A percentile compares a stretch with the other conserved stretches of the same genome.
Evolutionary conservation across 2,888 invertebrate species (phyloP).

Genomic region (Synergus itoensis): DNA sequence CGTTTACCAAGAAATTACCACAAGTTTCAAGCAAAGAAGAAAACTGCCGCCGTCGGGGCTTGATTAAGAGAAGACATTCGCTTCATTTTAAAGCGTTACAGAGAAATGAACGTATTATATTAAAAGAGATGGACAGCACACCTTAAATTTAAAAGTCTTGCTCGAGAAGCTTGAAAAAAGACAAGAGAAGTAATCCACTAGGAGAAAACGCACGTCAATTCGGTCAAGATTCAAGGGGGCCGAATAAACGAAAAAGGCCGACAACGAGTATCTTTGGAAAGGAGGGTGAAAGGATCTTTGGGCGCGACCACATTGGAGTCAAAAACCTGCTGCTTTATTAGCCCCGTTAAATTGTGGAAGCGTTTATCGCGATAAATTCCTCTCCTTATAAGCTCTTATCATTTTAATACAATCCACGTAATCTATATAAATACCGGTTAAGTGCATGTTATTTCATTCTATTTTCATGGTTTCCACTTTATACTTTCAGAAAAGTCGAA

Average conservation of each 20-base stretch:
- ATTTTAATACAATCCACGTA: not conserved
- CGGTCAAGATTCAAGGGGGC: not conserved
- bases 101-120: not conserved
- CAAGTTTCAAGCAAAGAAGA: constrained; percentile 13
- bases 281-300: constrained; percentile 34
- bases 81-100: constrained; percentile 1
- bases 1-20: constrained; percentile 33
- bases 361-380: not conserved
- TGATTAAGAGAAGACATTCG: constrained; percentile 35
- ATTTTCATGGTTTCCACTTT: no score
- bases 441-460: no score
- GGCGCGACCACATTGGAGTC: constrained; percentile 32
- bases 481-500: no score
- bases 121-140: constrained; percentile 22
- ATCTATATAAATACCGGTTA: no score
- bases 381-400: not conserved
- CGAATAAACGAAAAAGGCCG: not conserved
- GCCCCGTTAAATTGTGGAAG: constrained; percentile 21
- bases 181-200: not conserved
- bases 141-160: constrained; percentile 22
- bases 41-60: constrained; percentile 15
- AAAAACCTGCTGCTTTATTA: constrained; percentile 44
- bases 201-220: constrained; percentile 12
- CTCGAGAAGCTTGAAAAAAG: not conserved
- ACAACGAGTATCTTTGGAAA: constrained; percentile 25